Evolutionary conservation across 2,797 vertebrate genomes (phyloP).

Genomic region (Ptychadena robeensis): DNA sequence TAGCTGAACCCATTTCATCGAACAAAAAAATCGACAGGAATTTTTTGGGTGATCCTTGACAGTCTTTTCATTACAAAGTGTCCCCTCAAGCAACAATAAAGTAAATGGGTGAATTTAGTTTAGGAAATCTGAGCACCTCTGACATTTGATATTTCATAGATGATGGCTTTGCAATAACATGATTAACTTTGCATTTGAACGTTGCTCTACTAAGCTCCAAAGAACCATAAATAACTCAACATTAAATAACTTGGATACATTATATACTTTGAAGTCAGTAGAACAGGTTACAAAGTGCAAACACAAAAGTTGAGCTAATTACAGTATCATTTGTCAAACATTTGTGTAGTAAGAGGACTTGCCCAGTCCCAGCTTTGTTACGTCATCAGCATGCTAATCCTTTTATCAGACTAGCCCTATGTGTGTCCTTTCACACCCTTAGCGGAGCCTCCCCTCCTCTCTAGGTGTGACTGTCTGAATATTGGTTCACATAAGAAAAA

Average conservation of each 20-base stretch:
- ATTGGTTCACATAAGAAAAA: background rate
- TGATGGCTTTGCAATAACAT: background rate
- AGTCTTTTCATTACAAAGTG: too few species aligned
- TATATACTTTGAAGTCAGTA: background rate
- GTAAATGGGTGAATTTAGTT: too few species aligned
- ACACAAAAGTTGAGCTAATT: constrained; percentile 7
- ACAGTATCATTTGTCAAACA: constrained; percentile 14
- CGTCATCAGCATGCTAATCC: constrained; percentile 16
- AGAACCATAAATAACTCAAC: constrained; percentile 1
- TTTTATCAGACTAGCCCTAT: constrained; percentile 14
- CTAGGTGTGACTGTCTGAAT: background rate
- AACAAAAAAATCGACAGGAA: too few species aligned
- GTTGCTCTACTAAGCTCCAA: background rate
- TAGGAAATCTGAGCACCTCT: background rate
- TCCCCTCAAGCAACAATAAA: too few species aligned
- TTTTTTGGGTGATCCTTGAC: too few species aligned
- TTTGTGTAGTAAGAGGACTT: background rate
- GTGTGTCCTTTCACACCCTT: background rate
- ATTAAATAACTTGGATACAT: background rate
- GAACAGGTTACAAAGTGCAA: constrained; percentile 3
- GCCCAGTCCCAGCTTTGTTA: constrained; percentile 13
- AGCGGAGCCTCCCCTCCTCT: background rate
- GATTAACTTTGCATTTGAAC: background rate
- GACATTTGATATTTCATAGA: background rate
- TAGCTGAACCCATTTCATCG: background rate